Percentiles rank a stretch among this genome's conserved stretches.
Conservation (phyloP, 2,888 invertebrate species). For the Geotrupes spiniger region DNA sequence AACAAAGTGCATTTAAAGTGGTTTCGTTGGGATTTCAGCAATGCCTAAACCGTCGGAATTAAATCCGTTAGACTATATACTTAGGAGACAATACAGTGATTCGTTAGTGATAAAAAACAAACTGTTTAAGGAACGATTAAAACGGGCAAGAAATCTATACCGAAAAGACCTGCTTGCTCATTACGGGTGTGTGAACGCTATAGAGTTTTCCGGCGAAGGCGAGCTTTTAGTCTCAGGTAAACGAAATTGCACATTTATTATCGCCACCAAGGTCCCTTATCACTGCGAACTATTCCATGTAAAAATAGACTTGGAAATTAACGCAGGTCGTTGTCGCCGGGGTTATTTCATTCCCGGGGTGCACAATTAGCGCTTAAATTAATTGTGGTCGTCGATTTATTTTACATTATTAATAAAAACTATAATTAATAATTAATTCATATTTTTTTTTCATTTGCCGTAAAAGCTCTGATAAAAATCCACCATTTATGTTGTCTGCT, state of each 20-base stretch:
- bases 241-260: constrained; percentile 29
- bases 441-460: too few relatives aligned
- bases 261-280: neutral
- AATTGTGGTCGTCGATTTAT: too few relatives aligned
- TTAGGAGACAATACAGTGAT: constrained; percentile 62
- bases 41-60: constrained; percentile 53
- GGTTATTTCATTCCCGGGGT: too few relatives aligned
- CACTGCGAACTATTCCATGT: neutral
- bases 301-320: constrained; percentile 3
- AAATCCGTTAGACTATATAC: constrained; percentile 60
- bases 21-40: neutral
- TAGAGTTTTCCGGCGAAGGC: constrained; percentile 89
- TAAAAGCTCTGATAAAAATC: too few relatives aligned
- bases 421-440: too few relatives aligned
- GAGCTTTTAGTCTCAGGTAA: constrained; percentile 86
- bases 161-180: constrained; percentile 83
- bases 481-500: too few relatives aligned
- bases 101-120: constrained; percentile 58
- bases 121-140: constrained; percentile 61
- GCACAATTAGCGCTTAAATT: too few relatives aligned
- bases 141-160: constrained; percentile 71
- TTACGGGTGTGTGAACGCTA: constrained; percentile 95
- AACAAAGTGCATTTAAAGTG: constrained; percentile 26
- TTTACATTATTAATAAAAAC: too few relatives aligned
- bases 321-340: too few relatives aligned